Conservation (phyloP, 2,113 vertebrate genomes). For the Pyxicephalus adspersus region DNA sequence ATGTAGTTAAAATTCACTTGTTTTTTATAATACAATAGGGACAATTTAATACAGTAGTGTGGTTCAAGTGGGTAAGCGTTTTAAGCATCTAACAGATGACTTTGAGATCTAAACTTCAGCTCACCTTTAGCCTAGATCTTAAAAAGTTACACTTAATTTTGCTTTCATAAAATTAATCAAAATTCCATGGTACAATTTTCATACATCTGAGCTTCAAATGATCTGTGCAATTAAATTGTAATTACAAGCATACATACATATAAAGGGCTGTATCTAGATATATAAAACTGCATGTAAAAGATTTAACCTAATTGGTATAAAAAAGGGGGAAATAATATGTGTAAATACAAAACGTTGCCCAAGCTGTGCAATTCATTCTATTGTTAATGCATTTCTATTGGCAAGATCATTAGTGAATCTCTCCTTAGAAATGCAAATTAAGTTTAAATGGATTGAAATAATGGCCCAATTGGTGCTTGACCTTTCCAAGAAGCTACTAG, state of each 20-base stretch:
- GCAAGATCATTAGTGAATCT: constrained; percentile 38
- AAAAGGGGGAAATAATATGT: constrained; percentile 5
- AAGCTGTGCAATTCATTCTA: constrained; percentile 34
- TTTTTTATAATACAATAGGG: too few species aligned
- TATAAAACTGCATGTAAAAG: neutral
- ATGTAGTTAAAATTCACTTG: too few species aligned
- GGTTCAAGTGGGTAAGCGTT: too few species aligned
- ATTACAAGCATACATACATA: neutral
- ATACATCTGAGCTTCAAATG: neutral
- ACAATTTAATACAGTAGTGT: too few species aligned
- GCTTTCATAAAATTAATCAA: too few species aligned
- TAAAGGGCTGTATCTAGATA: neutral
- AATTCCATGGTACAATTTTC: neutral
- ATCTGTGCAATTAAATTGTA: neutral
- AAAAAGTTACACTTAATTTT: too few species aligned
- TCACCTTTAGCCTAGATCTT: too few species aligned
- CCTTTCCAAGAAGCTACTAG: constrained; percentile 66
- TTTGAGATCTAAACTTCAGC: too few species aligned
- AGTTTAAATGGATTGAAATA: constrained; percentile 57
- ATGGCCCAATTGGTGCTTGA: constrained; percentile 58
- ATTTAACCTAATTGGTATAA: neutral
- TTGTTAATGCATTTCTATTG: constrained; percentile 25
- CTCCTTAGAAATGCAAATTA: constrained; percentile 42
- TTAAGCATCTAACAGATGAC: too few species aligned
- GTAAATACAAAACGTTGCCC: constrained; percentile 34